phyloP scores from a whole-genome alignment of 2,797 vertebrate genomes.

The Myoxocephalus aenaeus region DNA sequence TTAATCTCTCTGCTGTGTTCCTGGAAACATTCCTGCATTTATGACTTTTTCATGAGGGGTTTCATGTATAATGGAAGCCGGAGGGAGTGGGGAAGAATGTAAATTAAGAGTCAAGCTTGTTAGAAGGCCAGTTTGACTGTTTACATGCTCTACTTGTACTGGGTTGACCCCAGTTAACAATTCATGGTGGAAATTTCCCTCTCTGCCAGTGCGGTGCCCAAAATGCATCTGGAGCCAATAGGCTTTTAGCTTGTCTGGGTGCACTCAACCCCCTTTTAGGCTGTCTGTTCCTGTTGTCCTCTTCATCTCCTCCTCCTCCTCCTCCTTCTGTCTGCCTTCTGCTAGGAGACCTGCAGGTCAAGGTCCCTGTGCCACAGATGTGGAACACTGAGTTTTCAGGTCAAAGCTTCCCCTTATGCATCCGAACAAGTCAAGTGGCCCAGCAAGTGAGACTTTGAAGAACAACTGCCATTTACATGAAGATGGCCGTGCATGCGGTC shows the following conservation, averaged over 20 bases:
- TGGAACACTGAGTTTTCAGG: conserved; percentile 76
- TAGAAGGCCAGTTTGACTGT: conserved; percentile 79
- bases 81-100: conserved; percentile 66
- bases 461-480: conserved; percentile 23
- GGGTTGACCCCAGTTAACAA: conserved; percentile 79
- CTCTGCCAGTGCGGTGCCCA: conserved; percentile 61
- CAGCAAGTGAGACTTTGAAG: conserved; percentile 54
- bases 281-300: conserved; percentile 68
- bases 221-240: conserved; percentile 69
- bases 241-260: conserved; percentile 51
- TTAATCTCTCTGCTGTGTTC: conserved; percentile 67
- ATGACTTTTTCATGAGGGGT: conserved; percentile 77
- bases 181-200: conserved; percentile 74
- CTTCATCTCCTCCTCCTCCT: conserved; percentile 61
- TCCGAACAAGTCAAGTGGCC: conserved; percentile 60
- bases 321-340: conserved; percentile 58
- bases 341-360: conserved; percentile 71
- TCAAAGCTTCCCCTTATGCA: conserved; percentile 55
- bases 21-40: conserved; percentile 71
- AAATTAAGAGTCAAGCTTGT: conserved; percentile 78
- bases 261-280: conserved; percentile 74
- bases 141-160: conserved; percentile 77
- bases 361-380: conserved; percentile 68
- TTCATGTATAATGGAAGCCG: conserved; percentile 74
- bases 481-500: conserved; percentile 9